Evolutionary conservation across 2,888 invertebrate genomes (phyloP).

Genomic region (Pyrochroa serraticornis): DNA sequence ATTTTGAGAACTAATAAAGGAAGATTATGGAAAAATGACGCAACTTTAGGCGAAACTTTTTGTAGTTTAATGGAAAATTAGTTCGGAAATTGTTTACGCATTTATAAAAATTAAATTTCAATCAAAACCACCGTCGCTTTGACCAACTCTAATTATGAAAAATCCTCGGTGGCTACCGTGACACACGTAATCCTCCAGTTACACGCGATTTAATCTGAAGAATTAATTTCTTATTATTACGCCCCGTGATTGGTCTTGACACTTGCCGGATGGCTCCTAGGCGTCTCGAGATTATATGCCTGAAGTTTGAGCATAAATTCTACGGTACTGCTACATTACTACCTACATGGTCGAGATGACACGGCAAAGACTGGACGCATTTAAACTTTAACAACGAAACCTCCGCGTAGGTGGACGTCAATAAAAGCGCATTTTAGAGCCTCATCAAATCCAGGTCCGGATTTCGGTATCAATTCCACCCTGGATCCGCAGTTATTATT

Average conservation of each 20-base stretch:
- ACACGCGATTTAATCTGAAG: not conserved
- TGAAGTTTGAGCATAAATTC: conserved; percentile 24
- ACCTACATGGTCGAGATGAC: conserved; percentile 17
- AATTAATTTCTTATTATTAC: conserved; percentile 19
- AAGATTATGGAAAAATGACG: no score
- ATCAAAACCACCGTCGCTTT: no score
- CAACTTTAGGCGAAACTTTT: no score
- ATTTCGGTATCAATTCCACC: no score
- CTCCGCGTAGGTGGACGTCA: not conserved
- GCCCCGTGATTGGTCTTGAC: conserved; percentile 17
- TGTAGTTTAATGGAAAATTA: no score
- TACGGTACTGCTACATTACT: conserved; percentile 24
- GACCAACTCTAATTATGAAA: not conserved
- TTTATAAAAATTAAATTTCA: no score
- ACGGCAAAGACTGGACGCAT: conserved; percentile 6
- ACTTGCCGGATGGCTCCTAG: conserved; percentile 16
- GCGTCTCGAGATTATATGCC: conserved; percentile 14
- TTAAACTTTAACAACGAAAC: not conserved
- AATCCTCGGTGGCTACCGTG: not conserved
- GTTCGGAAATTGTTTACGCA: no score
- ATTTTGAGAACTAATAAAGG: no score
- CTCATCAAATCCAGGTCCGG: not conserved
- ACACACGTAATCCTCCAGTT: no score
- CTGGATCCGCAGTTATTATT: conserved; percentile 19
- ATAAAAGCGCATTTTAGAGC: not conserved